Evolutionary conservation across 2,888 invertebrate genomes (phyloP).

Genomic region (Vesta saturnalis): DNA sequence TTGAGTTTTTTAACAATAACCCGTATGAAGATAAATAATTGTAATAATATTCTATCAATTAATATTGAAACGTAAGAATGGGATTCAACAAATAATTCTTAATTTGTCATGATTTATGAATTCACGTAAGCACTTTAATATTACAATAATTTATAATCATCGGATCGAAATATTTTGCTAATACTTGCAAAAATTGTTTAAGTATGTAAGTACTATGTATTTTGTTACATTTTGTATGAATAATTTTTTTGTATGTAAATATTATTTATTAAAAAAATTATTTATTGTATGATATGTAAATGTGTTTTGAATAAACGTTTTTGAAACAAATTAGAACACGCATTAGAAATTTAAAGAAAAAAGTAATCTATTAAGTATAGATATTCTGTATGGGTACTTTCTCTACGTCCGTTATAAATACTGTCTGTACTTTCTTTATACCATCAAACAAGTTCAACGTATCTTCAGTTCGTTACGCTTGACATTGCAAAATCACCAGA

Average conservation of each 20-base stretch:
- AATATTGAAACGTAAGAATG: no score
- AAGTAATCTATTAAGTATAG: constrained; percentile 8
- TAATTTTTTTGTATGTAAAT: constrained; percentile 5
- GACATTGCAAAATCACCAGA: constrained; percentile 46
- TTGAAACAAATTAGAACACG: constrained; percentile 6
- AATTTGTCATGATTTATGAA: no score
- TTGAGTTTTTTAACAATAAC: no score
- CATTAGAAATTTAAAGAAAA: constrained; percentile 11
- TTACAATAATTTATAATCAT: no score
- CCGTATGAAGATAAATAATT: no score
- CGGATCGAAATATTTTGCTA: no score
- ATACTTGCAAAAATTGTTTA: background rate
- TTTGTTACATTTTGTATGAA: constrained; percentile 1
- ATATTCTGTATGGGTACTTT: constrained; percentile 23
- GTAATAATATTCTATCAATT: no score
- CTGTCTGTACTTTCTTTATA: constrained; percentile 31
- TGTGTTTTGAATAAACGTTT: constrained; percentile 4
- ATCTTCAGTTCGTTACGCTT: constrained; percentile 44
- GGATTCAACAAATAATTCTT: no score
- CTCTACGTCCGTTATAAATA: constrained; percentile 31
- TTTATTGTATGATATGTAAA: constrained; percentile 6
- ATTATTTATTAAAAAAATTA: constrained; percentile 12
- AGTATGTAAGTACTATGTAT: background rate
- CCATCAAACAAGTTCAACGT: constrained; percentile 44
- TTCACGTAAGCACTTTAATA: no score